Evolutionary conservation across 2,888 invertebrate species (phyloP), one percentile per base, ranked within the genome.

Genomic region (Mythimna loreyi): DNA sequence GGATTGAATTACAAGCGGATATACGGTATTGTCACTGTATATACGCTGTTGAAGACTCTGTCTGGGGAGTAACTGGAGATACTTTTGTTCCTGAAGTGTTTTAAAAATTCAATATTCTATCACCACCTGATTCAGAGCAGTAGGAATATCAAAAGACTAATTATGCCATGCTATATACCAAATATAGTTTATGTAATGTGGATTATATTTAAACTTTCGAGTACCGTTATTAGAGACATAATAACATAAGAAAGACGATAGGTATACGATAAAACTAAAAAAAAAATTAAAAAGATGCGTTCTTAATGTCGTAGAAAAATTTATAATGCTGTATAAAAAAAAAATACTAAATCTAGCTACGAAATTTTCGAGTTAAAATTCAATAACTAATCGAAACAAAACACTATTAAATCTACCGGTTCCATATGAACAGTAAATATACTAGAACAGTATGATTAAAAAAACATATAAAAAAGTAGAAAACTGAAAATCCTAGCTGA

Each of bases 1-100:
- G 57, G 56, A 79, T 71, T 47, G 63, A 65, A 71, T 69, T 71
- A 71, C 61, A 66, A 55, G 57, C n/a, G 62, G 56, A 57, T 72
- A 62, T 28, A 61, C 40, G 45, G 16, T 60, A 68, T 68, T 75
- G 62, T 63, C 53, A 33, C 25, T 13, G 5, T 43, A 43, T 66
- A 58, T 55, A 55, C 30, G 13, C 33, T 72, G 45, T 59, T 59
- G 21, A 30, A n/a, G 23, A 23, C 28, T 36, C 19, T 23, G n/a
- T 19, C 16, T 59, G 55, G 19, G 7, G 7, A 25, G n/a, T 9
- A 25, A 40, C 28, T 30, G 0, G 16, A 36, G 4, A 21, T 30
- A 9, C 11, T 21, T 36, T 9, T 19, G 3, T 16, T 19, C 52
- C 28, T 7, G 13, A 16, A 4, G 30, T 30, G 33, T 50, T 2